phyloP scores from a whole-genome alignment of 2,113 vertebrate species.

The Paradoxurus hermaphroditus region DNA sequence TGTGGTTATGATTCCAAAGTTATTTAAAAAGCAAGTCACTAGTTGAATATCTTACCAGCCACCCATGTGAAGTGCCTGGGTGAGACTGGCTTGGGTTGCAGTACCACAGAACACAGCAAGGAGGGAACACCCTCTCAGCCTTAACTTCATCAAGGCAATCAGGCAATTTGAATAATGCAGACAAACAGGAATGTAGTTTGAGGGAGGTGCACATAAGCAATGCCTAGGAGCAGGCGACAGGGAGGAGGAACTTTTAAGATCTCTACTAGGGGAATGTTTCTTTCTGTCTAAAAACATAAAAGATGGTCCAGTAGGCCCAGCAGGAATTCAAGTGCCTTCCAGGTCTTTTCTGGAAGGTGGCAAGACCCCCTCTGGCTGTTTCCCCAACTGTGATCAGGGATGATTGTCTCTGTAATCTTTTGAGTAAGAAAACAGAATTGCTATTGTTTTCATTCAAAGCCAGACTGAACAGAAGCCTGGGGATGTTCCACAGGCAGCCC shows the following conservation, averaged over 20 bases:
- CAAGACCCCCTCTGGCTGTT: neutral
- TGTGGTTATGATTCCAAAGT: constrained; percentile 45
- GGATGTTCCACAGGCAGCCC: neutral
- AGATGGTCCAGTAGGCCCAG: neutral
- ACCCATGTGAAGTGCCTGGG: neutral
- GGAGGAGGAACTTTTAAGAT: neutral
- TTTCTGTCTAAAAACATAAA: constrained; percentile 27
- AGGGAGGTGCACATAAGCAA: neutral
- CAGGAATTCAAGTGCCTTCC: neutral
- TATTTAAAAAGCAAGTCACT: constrained; percentile 53
- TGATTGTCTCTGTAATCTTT: constrained; percentile 66
- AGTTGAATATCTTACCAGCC: neutral
- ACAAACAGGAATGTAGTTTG: neutral
- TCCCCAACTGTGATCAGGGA: neutral
- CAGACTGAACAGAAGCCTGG: neutral
- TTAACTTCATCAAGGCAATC: no score
- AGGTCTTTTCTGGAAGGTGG: constrained; percentile 11
- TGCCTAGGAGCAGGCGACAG: neutral
- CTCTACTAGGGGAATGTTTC: neutral
- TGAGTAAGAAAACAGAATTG: constrained; percentile 47
- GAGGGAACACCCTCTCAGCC: neutral
- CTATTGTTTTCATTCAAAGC: neutral
- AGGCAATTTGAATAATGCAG: neutral
- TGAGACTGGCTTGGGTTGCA: fast-evolving
- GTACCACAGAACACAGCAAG: fast-evolving